A percentile compares a stretch with the other conserved stretches of the same genome.
Conservation (phyloP, 2,113 vertebrate species). For the Miniopterus natalensis region DNA sequence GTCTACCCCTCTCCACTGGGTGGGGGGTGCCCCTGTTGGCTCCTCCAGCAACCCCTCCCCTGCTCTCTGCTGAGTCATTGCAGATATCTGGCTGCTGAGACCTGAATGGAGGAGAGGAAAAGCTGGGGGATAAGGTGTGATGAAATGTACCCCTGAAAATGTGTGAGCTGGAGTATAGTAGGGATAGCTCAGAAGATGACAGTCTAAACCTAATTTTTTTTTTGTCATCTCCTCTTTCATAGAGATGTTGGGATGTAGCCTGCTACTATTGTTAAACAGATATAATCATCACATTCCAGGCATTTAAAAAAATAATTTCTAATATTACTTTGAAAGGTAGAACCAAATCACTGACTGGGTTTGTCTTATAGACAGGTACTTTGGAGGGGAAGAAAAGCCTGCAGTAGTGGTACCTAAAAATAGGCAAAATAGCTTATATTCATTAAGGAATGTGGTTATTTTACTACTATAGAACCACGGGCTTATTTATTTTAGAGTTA, state of each 20-base stretch:
- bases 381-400: not conserved
- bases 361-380: not conserved
- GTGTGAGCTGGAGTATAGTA: not conserved
- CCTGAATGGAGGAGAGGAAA: not conserved
- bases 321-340: slow-evolving; percentile 21
- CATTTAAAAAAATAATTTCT: not conserved
- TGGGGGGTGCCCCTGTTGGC: not conserved
- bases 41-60: slow-evolving; percentile 5
- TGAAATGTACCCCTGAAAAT: not conserved
- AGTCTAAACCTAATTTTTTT: not conserved
- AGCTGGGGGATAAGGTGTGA: not conserved
- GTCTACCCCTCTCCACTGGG: rapidly evolving
- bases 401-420: not conserved
- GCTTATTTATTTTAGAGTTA: not conserved
- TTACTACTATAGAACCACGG: not conserved
- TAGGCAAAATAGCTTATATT: not conserved
- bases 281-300: not conserved
- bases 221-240: slow-evolving; percentile 29
- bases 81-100: not conserved
- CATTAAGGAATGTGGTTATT: not conserved
- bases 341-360: not conserved
- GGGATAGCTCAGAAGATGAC: not conserved
- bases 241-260: not conserved
- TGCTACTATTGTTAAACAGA: not conserved
- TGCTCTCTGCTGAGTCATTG: slow-evolving; percentile 80